A percentile compares a stretch with the other conserved stretches of the same genome.
Conservation (phyloP, 30 jellyfish, hydroid and myxozoan genomes). For the Hydractinia echinata region DNA sequence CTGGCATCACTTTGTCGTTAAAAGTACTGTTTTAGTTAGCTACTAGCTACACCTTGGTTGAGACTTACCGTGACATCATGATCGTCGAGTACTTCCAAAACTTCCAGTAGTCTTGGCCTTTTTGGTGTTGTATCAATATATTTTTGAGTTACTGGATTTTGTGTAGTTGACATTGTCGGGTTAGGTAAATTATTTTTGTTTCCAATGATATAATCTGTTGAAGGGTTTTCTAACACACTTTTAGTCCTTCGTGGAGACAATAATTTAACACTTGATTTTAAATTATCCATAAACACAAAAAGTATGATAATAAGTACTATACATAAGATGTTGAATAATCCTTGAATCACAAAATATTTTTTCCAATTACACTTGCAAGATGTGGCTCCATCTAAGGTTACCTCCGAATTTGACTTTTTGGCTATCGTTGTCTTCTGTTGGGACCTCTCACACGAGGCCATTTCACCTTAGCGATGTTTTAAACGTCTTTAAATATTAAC, state of each 20-base stretch:
- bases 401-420: background rate
- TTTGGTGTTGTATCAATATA: no score
- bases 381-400: background rate
- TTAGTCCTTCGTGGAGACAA: background rate
- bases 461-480: no score
- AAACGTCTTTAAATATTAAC: no score
- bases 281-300: conserved; percentile 13
- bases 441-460: background rate
- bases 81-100: no score
- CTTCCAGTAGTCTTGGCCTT: no score
- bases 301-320: conserved; percentile 14
- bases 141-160: no score
- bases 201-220: background rate
- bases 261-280: conserved; percentile 17
- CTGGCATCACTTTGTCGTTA: no score
- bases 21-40: no score
- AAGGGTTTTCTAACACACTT: background rate
- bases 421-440: conserved; percentile 13
- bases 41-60: no score
- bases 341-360: conserved; percentile 3
- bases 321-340: conserved; percentile 15
- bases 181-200: background rate
- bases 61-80: no score
- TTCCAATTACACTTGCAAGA: conserved; percentile 1
- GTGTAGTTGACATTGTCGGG: no score